Evolutionary conservation across 2,797 vertebrate genomes (phyloP).

Genomic region (Columba guinea): DNA sequence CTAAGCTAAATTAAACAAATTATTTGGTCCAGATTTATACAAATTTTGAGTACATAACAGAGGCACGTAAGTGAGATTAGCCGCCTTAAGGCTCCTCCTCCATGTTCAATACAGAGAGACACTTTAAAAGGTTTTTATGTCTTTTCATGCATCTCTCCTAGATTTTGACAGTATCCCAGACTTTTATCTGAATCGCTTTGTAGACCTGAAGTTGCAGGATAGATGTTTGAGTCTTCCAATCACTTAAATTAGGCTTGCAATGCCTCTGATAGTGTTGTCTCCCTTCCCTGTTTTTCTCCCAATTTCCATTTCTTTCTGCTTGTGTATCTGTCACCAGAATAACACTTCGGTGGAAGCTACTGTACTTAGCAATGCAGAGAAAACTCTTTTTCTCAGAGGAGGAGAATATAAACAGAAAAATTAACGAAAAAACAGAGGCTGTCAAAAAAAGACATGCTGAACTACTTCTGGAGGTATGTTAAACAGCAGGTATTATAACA

Average conservation of each 20-base stretch:
- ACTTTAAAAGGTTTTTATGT: neutral
- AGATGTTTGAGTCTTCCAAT: neutral
- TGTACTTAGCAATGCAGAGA: conserved; percentile 5
- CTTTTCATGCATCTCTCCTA: neutral
- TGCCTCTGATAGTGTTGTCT: neutral
- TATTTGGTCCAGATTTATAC: neutral
- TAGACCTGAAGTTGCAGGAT: neutral
- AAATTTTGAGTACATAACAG: neutral
- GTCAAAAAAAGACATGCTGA: neutral
- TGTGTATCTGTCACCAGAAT: conserved; percentile 31
- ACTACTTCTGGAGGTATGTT: conserved; percentile 59
- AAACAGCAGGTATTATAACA: neutral
- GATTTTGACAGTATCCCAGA: neutral
- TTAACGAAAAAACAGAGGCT: neutral
- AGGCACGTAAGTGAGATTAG: neutral
- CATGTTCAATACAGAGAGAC: neutral
- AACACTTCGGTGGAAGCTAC: conserved; percentile 46
- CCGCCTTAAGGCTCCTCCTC: neutral
- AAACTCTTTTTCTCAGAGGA: neutral
- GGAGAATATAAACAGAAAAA: neutral
- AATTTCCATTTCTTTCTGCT: neutral
- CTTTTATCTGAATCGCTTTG: neutral
- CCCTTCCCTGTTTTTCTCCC: neutral
- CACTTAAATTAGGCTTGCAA: neutral
- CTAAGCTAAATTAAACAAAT: neutral